Evolutionary conservation across 2,888 invertebrate species (phyloP).

Genomic region (Strigamia crassipes): DNA sequence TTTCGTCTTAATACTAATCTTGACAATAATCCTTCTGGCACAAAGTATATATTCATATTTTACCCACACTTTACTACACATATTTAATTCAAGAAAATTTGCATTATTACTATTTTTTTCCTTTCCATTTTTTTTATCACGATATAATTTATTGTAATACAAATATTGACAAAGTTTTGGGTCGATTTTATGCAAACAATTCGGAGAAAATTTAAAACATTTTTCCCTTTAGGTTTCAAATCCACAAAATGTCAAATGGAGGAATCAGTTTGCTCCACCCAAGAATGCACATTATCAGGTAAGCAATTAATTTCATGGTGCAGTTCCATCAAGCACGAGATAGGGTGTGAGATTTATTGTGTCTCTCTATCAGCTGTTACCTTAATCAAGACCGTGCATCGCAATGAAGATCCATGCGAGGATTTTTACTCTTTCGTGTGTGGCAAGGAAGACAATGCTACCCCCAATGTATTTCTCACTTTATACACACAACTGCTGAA

Average conservation of each 20-base stretch:
- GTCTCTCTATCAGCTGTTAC: neutral
- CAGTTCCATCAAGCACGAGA: neutral
- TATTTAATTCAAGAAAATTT: neutral
- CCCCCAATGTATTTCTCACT: neutral
- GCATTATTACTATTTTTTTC: neutral
- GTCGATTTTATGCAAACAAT: neutral
- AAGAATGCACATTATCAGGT: neutral
- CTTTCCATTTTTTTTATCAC: too few relatives aligned
- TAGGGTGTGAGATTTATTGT: neutral
- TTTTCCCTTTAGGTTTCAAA: neutral
- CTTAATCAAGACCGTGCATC: neutral
- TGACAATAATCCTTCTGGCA: neutral
- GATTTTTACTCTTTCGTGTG: slow-evolving; percentile 36
- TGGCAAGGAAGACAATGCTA: neutral
- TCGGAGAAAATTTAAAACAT: neutral
- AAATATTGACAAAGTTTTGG: neutral
- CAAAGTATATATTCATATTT: neutral
- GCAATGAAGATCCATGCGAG: slow-evolving; percentile 6
- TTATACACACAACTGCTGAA: neutral
- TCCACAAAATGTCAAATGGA: neutral
- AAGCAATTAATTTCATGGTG: neutral
- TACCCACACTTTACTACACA: neutral
- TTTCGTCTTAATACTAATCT: neutral
- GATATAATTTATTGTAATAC: too few relatives aligned
- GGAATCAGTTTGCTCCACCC: neutral